These are phyloP conservation scores for Paratilapia polleni DNA, from an alignment of 2,113 vertebrate genomes.

Conservation along the genomic window DNA sequence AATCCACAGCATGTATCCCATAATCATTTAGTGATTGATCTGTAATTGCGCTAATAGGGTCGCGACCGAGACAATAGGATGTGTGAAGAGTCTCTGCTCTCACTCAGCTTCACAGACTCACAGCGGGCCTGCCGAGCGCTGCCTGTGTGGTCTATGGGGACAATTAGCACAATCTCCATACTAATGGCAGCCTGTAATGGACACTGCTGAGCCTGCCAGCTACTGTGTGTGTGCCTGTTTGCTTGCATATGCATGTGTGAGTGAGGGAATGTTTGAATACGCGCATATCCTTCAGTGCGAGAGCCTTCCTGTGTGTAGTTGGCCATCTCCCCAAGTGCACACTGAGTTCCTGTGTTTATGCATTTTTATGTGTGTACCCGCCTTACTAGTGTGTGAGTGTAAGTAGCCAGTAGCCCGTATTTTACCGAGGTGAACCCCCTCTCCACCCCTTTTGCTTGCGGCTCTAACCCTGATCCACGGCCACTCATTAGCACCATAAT, in stretches of 20 bases:
- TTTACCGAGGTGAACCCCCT: slow-evolving; percentile 46
- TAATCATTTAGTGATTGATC: slow-evolving; percentile 73
- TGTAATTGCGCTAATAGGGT: slow-evolving; percentile 75
- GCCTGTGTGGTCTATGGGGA: slow-evolving; percentile 81
- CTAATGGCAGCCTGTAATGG: slow-evolving; percentile 77
- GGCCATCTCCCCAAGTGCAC: slow-evolving; percentile 13
- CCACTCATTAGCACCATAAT: slow-evolving; percentile 82
- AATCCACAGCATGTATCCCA: slow-evolving; percentile 62
- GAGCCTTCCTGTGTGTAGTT: slow-evolving; percentile 48
- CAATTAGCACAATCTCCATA: slow-evolving; percentile 83
- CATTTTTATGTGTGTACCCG: slow-evolving; percentile 13
- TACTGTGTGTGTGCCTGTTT: slow-evolving; percentile 12
- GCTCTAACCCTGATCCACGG: slow-evolving; percentile 67
- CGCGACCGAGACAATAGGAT: slow-evolving; percentile 66
- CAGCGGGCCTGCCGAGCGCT: slow-evolving; percentile 59
- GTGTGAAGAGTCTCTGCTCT: slow-evolving; percentile 55
- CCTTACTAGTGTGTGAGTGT: background rate
- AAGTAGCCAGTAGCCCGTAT: slow-evolving; percentile 34
- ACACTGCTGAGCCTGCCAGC: slow-evolving; percentile 74
- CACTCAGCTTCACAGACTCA: slow-evolving; percentile 42
- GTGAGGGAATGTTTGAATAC: slow-evolving; percentile 61
- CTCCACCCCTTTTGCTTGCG: slow-evolving; percentile 27
- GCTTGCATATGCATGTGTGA: slow-evolving; percentile 48
- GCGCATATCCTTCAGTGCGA: slow-evolving; percentile 46
- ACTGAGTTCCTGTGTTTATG: slow-evolving; percentile 8